Conservation (phyloP, 1,140 invertebrate species). For the Ceratina australensis region DNA sequence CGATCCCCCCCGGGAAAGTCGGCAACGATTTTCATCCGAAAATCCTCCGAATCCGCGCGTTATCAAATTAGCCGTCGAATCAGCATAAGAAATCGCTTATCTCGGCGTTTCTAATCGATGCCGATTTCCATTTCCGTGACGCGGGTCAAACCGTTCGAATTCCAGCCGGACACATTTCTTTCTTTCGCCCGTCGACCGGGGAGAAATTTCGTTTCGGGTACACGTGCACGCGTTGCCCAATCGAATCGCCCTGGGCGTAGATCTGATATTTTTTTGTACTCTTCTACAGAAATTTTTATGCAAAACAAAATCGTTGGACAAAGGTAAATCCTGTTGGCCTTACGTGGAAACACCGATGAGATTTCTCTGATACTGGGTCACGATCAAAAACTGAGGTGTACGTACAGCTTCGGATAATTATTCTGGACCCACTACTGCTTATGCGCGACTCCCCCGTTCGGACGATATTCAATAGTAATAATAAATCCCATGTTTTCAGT, state of each 20-base stretch:
- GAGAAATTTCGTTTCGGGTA: not conserved
- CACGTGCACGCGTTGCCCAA: conserved; percentile 21
- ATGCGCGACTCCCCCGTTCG: too few species aligned
- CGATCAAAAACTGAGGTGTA: not conserved
- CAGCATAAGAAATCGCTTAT: not conserved
- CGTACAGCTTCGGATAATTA: too few species aligned
- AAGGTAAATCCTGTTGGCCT: not conserved
- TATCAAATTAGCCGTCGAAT: not conserved
- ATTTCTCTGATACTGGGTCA: not conserved
- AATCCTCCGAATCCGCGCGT: not conserved
- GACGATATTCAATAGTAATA: too few species aligned
- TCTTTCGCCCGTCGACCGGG: too few species aligned
- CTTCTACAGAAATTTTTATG: conserved; percentile 31
- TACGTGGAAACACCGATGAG: not conserved
- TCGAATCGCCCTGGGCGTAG: not conserved
- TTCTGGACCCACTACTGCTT: too few species aligned
- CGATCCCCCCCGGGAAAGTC: too few species aligned
- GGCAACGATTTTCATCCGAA: not conserved
- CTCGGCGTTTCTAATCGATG: not conserved
- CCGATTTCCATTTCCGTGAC: not conserved
- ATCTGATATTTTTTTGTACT: conserved; percentile 1
- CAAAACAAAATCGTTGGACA: not conserved
- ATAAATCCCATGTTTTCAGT: too few species aligned
- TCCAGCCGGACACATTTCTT: not conserved
- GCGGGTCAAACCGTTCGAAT: not conserved